Evolutionary conservation across 1,140 invertebrate genomes (phyloP).

Genomic region (Nymphalis io): DNA sequence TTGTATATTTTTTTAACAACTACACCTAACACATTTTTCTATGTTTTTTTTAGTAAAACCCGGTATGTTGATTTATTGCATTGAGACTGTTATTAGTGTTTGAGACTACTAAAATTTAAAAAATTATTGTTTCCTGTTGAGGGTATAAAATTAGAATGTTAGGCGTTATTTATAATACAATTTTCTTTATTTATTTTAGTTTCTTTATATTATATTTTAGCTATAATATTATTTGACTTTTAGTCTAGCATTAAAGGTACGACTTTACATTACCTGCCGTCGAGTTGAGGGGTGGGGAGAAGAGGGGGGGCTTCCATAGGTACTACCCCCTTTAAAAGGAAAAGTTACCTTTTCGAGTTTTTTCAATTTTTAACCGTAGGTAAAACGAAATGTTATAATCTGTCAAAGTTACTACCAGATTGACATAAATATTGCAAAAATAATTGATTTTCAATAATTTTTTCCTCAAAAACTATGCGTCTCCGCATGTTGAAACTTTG

Average conservation of each 20-base stretch:
- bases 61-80: slow-evolving; percentile 31
- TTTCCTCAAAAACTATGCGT: no score
- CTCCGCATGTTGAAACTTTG: no score
- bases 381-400: no score
- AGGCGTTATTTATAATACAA: slow-evolving; percentile 13
- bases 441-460: no score
- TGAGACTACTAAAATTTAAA: slow-evolving; percentile 31
- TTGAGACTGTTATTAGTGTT: slow-evolving; percentile 46
- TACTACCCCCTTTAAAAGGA: no score
- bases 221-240: slow-evolving; percentile 1
- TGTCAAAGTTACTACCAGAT: no score
- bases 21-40: slow-evolving; percentile 57
- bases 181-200: slow-evolving; percentile 33
- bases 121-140: slow-evolving; percentile 9
- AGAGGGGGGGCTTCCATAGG: no score
- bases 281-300: no score
- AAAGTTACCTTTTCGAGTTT: no score
- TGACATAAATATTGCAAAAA: no score
- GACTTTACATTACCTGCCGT: no score
- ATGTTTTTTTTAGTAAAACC: slow-evolving; percentile 51
- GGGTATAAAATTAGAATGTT: slow-evolving; percentile 11
- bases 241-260: slow-evolving; percentile 5
- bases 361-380: no score
- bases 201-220: slow-evolving; percentile 30
- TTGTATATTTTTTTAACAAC: slow-evolving; percentile 59